A percentile compares a stretch with the other conserved stretches of the same genome.
Conservation (phyloP, 2,113 vertebrate genomes). For the Halcyon malimbica region DNA sequence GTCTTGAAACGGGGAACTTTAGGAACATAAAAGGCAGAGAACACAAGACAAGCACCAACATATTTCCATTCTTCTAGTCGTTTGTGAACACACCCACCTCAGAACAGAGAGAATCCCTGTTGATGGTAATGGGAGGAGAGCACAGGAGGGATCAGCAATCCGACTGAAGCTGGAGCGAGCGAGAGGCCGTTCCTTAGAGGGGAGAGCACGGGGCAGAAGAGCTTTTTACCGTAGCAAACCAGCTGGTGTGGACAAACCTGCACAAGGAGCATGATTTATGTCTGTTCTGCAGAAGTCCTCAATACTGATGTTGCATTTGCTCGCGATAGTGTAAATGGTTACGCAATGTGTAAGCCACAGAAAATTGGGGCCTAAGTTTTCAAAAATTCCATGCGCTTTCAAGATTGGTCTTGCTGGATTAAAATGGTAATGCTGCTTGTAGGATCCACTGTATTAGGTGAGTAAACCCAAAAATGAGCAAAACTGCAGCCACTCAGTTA, state of each 20-base stretch:
- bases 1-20: neutral
- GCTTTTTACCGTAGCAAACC: rapidly evolving
- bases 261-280: rapidly evolving
- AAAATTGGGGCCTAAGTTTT: neutral
- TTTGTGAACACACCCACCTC: neutral
- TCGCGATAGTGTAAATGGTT: rapidly evolving
- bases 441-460: neutral
- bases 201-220: neutral
- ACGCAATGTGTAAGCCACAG: neutral
- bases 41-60: neutral
- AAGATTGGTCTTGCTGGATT: neutral
- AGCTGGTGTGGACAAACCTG: neutral
- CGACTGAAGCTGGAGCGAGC: neutral
- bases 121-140: neutral
- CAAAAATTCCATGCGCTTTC: neutral
- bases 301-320: rapidly evolving
- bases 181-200: rapidly evolving
- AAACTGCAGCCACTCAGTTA: neutral
- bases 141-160: neutral
- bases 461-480: neutral
- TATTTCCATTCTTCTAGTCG: neutral
- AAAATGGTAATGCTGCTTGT: neutral
- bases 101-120: neutral
- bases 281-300: rapidly evolving
- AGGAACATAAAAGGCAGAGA: neutral